Base-by-base conservation (phyloP, 2,888 invertebrate genomes). In the Nesidiocoris tenuis region DNA sequence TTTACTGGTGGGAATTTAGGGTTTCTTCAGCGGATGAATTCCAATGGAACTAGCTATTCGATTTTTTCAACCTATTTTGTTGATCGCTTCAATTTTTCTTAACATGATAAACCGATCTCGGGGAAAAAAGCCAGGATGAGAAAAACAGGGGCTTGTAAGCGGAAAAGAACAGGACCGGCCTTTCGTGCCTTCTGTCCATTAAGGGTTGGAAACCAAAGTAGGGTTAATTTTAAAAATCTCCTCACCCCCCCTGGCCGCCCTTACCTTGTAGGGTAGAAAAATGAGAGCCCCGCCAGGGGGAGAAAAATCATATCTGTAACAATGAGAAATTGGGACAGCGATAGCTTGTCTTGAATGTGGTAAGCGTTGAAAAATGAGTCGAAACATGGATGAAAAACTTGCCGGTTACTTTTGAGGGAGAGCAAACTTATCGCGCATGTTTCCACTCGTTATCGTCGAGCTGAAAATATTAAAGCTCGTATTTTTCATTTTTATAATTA, bases 321-420 rank as follows among this genome's bases (percentile, higher is more conserved):
- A 57, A 59, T 70, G 70, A 70, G 61, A 70, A 70, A 70, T 70
- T 70, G 70, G 25, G 23, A 61, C 25, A 59, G 70, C 61, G 70
- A 70, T 67, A 67, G 67, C 67, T 67, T 67, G 67, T 56, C 67
- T 67, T 67, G 67, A 22, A 56, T 57, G 54, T 39, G 5, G 59
- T 57, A 25, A 70, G 70, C 70, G 70, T 70, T 70, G 70, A 70
- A 59, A 70, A 70, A 70, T 70, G 17, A 70, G 24, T 57, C 23
- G 56, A 56, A 56, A 67, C 55, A 67, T 67, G 66, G 65, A 39
- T 65, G 39, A 3, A 39, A 39, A 39, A 3, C 39, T 39, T 39
- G 39, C 39, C 5, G 12, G 39, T 12, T 39, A 39, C 5, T 3
- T 7, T 3, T 7, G 39, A 12, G 5, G 12, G 12, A 39, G 12